phyloP scores from a whole-genome alignment of 2,888 invertebrate species.

The Formica aserva region DNA sequence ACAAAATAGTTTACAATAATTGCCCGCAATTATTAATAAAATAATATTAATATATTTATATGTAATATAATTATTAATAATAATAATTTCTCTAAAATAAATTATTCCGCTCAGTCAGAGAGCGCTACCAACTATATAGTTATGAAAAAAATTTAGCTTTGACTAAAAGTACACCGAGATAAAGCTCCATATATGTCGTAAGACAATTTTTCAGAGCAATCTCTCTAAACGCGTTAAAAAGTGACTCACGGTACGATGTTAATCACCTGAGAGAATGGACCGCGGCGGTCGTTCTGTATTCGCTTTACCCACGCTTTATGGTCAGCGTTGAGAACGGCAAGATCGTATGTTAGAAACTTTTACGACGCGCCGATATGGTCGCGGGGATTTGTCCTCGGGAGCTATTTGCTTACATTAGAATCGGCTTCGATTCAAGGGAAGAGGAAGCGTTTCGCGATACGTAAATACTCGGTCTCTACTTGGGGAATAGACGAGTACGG shows the following conservation, averaged over 20 bases:
- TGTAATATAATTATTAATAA: too few species aligned
- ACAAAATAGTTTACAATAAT: neutral
- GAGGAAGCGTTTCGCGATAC: constrained; percentile 57
- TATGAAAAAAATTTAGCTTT: neutral
- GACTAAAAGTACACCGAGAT: neutral
- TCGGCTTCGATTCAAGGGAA: constrained; percentile 57
- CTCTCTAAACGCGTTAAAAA: constrained; percentile 14
- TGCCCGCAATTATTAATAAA: neutral
- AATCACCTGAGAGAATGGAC: constrained; percentile 53
- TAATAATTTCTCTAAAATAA: neutral
- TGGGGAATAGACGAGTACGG: constrained; percentile 62
- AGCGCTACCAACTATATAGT: neutral
- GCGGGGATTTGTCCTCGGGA: constrained; percentile 79
- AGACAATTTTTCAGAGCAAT: neutral
- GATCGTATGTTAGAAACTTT: constrained; percentile 76
- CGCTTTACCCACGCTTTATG: constrained; percentile 65
- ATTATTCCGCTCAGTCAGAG: neutral
- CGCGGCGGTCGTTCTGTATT: constrained; percentile 8
- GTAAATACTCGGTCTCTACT: constrained; percentile 53
- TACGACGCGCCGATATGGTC: constrained; percentile 73
- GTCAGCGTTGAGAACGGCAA: constrained; percentile 61
- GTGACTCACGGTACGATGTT: constrained; percentile 43
- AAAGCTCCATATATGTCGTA: neutral
- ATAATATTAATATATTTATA: too few species aligned
- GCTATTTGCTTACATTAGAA: constrained; percentile 81